These are phyloP conservation scores for Baccha elongata DNA, from an alignment of 2,888 invertebrate genomes.

Conservation along the genomic window DNA sequence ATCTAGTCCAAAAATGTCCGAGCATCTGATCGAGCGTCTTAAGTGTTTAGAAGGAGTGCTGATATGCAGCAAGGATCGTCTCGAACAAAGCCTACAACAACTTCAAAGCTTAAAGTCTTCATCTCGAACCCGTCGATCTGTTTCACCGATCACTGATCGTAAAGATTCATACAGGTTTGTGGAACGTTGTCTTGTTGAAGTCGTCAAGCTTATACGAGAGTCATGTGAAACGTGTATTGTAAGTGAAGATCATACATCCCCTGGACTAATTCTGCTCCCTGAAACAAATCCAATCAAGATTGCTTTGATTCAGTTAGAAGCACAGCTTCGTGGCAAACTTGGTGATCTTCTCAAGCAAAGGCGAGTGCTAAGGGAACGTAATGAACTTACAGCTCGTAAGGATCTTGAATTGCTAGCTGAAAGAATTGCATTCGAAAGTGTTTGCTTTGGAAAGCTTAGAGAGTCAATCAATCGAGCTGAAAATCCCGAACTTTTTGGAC, in stretches of 20 bases:
- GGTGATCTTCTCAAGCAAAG: conserved; percentile 87
- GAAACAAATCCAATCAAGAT: conserved; percentile 84
- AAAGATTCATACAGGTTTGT: conserved; percentile 86
- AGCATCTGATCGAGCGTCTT: conserved; percentile 85
- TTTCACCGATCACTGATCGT: conserved; percentile 87
- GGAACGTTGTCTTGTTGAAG: conserved; percentile 86
- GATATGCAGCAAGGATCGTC: conserved; percentile 86
- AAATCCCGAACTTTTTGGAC: conserved; percentile 84
- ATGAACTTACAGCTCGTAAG: conserved; percentile 87
- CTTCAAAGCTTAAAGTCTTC: conserved; percentile 85
- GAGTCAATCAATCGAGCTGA: conserved; percentile 86
- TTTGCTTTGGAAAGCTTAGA: conserved; percentile 87
- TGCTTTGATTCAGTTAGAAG: conserved; percentile 86
- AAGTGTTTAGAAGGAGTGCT: conserved; percentile 86
- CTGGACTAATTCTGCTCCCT: conserved; percentile 82
- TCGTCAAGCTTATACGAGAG: conserved; percentile 85
- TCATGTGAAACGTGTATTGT: conserved; percentile 85
- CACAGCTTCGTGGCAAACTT: conserved; percentile 87
- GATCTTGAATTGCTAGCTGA: conserved; percentile 89
- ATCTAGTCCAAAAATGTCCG: conserved; percentile 82
- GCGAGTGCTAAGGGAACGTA: conserved; percentile 86
- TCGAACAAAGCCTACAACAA: conserved; percentile 87
- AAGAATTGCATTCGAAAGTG: conserved; percentile 91
- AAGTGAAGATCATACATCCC: conserved; percentile 77
- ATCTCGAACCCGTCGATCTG: conserved; percentile 85